phyloP scores from a whole-genome alignment of 1,140 invertebrate genomes.

The Euura saliciscinereae region DNA sequence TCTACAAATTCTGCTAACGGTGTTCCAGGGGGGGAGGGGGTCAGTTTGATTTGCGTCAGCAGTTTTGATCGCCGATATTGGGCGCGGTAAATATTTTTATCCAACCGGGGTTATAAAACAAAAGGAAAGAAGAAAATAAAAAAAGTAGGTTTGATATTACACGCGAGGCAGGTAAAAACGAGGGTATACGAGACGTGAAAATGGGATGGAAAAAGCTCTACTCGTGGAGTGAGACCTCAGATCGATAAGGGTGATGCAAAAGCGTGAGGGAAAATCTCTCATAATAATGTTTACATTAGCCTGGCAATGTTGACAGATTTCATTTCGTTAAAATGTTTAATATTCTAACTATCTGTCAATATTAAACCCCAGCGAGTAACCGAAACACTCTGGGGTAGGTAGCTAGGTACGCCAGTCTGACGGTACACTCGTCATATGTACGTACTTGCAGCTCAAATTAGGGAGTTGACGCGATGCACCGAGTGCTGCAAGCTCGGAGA shows the following conservation, averaged over 20 bases:
- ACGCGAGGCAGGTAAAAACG: neutral
- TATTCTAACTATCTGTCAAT: constrained; percentile 6
- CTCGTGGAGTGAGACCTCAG: too few relatives aligned
- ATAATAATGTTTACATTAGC: constrained; percentile 3
- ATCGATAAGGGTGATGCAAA: neutral
- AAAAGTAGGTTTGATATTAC: neutral
- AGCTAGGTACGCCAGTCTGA: too few relatives aligned
- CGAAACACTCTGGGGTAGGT: neutral
- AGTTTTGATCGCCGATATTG: neutral
- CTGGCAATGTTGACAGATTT: constrained; percentile 15
- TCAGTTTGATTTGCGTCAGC: constrained; percentile 5
- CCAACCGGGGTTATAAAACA: neutral
- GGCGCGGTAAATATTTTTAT: neutral
- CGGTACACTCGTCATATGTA: too few relatives aligned
- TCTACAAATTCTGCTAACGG: neutral
- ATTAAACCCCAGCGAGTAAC: constrained; percentile 3
- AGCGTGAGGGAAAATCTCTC: neutral
- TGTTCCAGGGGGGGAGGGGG: neutral
- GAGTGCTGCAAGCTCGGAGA: too few relatives aligned
- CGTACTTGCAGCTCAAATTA: too few relatives aligned
- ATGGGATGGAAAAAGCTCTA: too few relatives aligned
- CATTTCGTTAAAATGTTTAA: constrained; percentile 20
- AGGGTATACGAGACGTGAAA: neutral
- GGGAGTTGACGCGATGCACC: too few relatives aligned
- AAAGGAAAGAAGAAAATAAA: neutral